Evolutionary conservation across 2,888 invertebrate species (phyloP).

Genomic region (Tipula helvola): DNA sequence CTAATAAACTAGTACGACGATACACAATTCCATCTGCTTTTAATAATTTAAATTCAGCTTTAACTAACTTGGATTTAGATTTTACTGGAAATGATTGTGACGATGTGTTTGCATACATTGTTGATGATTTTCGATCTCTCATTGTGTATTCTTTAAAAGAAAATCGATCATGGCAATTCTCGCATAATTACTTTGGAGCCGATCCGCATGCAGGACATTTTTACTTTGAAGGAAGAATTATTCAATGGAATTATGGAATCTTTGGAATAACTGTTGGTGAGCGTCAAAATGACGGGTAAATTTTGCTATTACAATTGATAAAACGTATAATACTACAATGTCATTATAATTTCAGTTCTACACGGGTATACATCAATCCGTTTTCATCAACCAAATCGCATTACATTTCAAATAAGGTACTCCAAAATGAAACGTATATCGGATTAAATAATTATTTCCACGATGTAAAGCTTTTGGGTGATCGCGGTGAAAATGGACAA

Average conservation of each 20-base stretch:
- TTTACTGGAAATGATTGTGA: not conserved
- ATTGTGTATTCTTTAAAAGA: not conserved
- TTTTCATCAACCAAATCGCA: not conserved
- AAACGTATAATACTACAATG: not conserved
- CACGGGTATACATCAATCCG: not conserved
- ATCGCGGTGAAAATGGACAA: not conserved
- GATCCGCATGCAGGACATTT: not conserved
- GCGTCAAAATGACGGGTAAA: not conserved
- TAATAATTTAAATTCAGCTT: not conserved
- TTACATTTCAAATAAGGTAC: not conserved
- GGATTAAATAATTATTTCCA: not conserved
- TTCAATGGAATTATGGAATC: not conserved
- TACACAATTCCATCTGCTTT: slow-evolving; percentile 50
- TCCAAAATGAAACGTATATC: not conserved
- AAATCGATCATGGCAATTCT: not conserved
- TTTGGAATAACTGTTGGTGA: not conserved
- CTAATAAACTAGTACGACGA: slow-evolving; percentile 54
- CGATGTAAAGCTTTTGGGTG: not conserved
- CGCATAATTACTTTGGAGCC: not conserved
- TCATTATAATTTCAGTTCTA: not conserved
- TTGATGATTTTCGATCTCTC: not conserved
- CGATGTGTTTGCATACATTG: not conserved
- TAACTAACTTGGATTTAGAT: not conserved
- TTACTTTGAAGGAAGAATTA: not conserved
- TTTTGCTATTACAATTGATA: not conserved